Percentiles rank a stretch among this genome's conserved stretches.
These are phyloP conservation scores for Sebastes wilsoni DNA, from an alignment of 2,797 vertebrate species.

Conservation along the genomic window DNA sequence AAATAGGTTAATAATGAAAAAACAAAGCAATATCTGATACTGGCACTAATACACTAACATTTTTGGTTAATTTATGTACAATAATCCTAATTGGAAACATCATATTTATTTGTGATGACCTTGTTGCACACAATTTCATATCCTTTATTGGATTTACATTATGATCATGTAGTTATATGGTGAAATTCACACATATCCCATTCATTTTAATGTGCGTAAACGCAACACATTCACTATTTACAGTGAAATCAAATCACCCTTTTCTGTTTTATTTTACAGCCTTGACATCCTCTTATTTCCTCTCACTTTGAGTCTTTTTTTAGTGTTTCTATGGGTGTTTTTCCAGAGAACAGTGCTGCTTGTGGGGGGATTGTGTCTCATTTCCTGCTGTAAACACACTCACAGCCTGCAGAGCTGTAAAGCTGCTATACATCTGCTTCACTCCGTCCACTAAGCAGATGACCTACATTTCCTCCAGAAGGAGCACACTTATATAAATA, in stretches of 20 bases:
- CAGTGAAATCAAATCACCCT: not conserved
- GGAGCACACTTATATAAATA: not conserved
- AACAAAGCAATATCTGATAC: fast-evolving
- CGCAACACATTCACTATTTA: not conserved
- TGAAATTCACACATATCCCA: fast-evolving
- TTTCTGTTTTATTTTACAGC: not conserved
- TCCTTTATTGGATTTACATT: fast-evolving
- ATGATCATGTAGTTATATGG: no score
- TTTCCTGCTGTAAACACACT: slow-evolving; percentile 61
- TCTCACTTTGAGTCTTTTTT: not conserved
- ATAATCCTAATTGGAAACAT: fast-evolving
- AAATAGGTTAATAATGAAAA: slow-evolving; percentile 5
- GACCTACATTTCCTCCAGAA: slow-evolving; percentile 62
- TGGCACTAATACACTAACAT: fast-evolving
- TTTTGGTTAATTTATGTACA: fast-evolving
- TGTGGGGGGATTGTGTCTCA: slow-evolving; percentile 18
- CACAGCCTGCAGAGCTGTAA: slow-evolving; percentile 30
- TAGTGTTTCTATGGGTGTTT: not conserved
- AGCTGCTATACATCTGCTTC: slow-evolving; percentile 68
- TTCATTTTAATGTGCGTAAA: not conserved
- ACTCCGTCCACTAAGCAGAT: slow-evolving; percentile 19
- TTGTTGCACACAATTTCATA: fast-evolving
- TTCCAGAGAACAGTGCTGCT: not conserved
- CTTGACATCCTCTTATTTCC: fast-evolving
- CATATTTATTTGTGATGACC: not conserved